Percentiles rank a stretch among this genome's conserved stretches.
These are phyloP conservation scores for human (Homo sapiens) DNA, from an alignment of 2,113 vertebrate genomes.

Conservation along the genomic window DNA sequence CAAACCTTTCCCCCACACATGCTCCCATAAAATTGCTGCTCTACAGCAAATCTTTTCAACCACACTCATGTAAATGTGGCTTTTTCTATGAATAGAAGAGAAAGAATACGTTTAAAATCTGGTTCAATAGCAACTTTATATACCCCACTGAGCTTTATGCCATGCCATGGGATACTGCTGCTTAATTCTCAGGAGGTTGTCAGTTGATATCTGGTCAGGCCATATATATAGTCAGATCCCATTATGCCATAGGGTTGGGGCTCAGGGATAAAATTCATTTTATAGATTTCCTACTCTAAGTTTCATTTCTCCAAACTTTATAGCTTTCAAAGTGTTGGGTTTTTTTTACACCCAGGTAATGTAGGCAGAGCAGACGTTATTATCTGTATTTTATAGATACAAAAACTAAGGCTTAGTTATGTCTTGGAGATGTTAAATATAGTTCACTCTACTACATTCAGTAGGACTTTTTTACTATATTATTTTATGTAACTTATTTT, in stretches of 20 bases:
- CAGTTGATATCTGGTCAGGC: neutral
- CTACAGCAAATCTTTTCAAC: slow-evolving; percentile 54
- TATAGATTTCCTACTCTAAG: slow-evolving; percentile 28
- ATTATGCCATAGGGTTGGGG: neutral
- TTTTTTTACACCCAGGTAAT: slow-evolving; percentile 1
- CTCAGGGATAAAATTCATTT: slow-evolving; percentile 35
- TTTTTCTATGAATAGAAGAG: slow-evolving; percentile 53
- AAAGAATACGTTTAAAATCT: slow-evolving; percentile 3
- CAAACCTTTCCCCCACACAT: neutral
- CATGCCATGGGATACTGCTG: neutral
- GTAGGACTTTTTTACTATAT: neutral
- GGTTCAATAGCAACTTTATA: slow-evolving; percentile 39
- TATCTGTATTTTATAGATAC: slow-evolving; percentile 38
- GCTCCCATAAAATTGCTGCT: slow-evolving; percentile 42
- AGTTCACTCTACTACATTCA: neutral
- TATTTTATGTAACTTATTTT: slow-evolving; percentile 38
- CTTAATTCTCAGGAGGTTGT: neutral
- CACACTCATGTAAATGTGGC: slow-evolving; percentile 57
- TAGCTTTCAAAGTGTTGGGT: neutral
- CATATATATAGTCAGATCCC: neutral
- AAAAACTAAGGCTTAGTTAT: slow-evolving; percentile 33
- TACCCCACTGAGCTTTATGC: neutral
- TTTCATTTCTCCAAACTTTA: slow-evolving; percentile 35
- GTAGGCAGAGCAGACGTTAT: slow-evolving; percentile 45
- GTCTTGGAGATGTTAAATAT: slow-evolving; percentile 41